These are phyloP conservation scores for Augochlora pura DNA, from an alignment of 1,140 invertebrate genomes.

Conservation along the genomic window DNA sequence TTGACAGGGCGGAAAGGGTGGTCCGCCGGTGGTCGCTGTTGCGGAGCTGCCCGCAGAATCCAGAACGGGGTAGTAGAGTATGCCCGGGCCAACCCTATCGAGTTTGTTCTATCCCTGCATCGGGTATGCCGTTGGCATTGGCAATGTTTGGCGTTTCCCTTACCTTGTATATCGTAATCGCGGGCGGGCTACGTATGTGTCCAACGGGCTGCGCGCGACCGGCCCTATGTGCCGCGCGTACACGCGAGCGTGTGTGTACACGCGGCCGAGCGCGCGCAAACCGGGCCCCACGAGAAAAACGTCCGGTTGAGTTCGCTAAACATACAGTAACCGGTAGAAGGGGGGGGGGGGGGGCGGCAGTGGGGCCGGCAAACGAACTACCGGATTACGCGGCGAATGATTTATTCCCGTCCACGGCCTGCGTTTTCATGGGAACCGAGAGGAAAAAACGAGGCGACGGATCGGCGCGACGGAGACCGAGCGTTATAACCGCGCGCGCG, in stretches of 20 bases:
- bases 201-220: not conserved
- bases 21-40: conserved; percentile 66
- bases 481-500: not conserved
- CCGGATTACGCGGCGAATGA: conserved; percentile 42
- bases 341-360: too few species aligned
- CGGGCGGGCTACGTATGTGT: conserved; percentile 86
- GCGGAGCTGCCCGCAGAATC: conserved; percentile 53
- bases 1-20: conserved; percentile 69
- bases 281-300: conserved; percentile 13
- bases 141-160: conserved; percentile 94
- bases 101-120: conserved; percentile 91
- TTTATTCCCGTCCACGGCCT: conserved; percentile 15
- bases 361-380: conserved; percentile 29
- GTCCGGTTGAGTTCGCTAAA: conserved; percentile 26
- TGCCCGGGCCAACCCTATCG: conserved; percentile 88
- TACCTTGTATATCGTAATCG: conserved; percentile 91
- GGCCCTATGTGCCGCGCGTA: not conserved
- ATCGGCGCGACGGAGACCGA: too few species aligned
- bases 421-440: conserved; percentile 14
- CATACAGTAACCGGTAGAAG: conserved; percentile 23
- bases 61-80: conserved; percentile 82
- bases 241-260: not conserved
- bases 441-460: not conserved
- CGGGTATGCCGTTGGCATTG: conserved; percentile 90
- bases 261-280: not conserved